A percentile compares a stretch with the other conserved stretches of the same genome.
These are phyloP conservation scores for Zaprionus tsacasi DNA, from an alignment of 1,140 invertebrate genomes.

Conservation along the genomic window DNA sequence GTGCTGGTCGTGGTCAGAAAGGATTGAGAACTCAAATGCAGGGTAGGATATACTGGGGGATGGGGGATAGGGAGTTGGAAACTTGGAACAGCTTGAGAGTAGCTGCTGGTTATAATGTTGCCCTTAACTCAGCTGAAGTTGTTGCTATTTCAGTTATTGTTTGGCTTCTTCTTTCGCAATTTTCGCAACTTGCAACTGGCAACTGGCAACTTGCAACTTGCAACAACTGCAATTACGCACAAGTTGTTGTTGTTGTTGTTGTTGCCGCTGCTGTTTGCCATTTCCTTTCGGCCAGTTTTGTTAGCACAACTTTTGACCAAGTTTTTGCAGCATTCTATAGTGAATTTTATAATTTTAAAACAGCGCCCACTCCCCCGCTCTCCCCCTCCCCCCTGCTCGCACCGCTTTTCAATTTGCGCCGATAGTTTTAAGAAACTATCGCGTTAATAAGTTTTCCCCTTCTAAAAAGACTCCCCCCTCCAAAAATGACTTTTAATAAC, in stretches of 20 bases:
- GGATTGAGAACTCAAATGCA: constrained; percentile 23
- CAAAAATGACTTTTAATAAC: constrained; percentile 25
- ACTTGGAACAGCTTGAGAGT: background rate
- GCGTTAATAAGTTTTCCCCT: constrained; percentile 28
- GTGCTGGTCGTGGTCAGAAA: constrained; percentile 20
- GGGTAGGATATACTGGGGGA: too few species aligned
- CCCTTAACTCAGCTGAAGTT: constrained; percentile 34
- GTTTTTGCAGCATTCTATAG: constrained; percentile 15
- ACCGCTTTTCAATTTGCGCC: constrained; percentile 38
- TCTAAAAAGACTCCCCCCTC: too few species aligned
- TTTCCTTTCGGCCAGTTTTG: constrained; percentile 34
- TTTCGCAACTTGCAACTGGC: constrained; percentile 27
- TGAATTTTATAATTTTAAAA: constrained; percentile 20
- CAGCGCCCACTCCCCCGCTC: background rate
- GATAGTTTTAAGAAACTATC: constrained; percentile 34
- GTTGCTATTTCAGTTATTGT: constrained; percentile 28
- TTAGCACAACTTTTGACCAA: constrained; percentile 29
- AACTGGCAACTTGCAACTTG: constrained; percentile 3
- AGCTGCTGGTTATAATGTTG: constrained; percentile 25
- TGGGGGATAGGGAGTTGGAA: background rate
- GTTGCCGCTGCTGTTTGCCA: constrained; percentile 20
- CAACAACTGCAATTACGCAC: constrained; percentile 45
- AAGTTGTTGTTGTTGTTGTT: constrained; percentile 18
- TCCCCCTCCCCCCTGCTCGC: background rate
- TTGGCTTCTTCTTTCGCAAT: constrained; percentile 24